Conservation (phyloP, 2,113 vertebrate species). For the Menura novaehollandiae region DNA sequence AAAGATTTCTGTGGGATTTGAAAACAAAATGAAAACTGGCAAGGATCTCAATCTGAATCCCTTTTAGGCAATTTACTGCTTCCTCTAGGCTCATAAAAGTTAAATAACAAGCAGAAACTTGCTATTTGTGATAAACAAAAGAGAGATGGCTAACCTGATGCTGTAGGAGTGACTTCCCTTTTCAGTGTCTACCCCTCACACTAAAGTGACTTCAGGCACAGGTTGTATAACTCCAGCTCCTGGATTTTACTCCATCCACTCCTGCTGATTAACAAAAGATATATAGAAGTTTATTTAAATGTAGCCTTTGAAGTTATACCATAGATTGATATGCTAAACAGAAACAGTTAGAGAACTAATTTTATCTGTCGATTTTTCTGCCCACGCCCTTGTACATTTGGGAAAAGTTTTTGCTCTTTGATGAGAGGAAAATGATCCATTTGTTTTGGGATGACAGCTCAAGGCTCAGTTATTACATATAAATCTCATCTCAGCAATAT, state of each 20-base stretch:
- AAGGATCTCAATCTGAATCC: neutral
- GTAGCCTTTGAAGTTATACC: neutral
- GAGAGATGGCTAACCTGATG: neutral
- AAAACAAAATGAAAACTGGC: neutral
- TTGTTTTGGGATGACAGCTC: conserved; percentile 21
- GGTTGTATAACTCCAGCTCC: neutral
- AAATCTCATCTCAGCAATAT: conserved; percentile 41
- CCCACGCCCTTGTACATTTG: neutral
- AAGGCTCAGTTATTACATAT: conserved; percentile 23
- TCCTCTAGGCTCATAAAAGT: neutral
- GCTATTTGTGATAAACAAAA: neutral
- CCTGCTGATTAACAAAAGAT: neutral
- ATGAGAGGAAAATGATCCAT: conserved; percentile 24
- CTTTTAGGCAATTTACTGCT: neutral
- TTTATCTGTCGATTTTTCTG: neutral
- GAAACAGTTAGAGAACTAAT: neutral
- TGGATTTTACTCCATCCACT: neutral
- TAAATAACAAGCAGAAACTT: neutral
- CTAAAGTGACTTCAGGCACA: neutral
- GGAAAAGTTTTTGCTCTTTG: neutral
- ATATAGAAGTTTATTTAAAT: neutral
- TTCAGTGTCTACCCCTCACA: neutral
- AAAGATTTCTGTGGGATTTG: neutral
- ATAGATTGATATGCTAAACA: neutral
- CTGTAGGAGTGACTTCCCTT: neutral